Conservation (phyloP, 2,888 invertebrate genomes). For the Argyresthia goedartella region DNA sequence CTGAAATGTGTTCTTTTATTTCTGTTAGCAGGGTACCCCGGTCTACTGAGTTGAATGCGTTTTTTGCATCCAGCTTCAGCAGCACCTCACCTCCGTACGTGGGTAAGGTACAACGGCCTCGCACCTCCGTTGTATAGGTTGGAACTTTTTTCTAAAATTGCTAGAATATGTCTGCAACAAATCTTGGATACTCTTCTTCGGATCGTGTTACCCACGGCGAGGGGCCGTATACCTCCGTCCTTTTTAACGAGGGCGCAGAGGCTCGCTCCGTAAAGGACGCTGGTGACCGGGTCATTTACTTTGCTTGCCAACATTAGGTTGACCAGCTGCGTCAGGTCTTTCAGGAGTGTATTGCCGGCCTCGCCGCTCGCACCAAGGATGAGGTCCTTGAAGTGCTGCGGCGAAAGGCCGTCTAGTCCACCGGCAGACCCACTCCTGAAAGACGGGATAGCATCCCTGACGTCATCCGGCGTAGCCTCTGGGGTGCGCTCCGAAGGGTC, state of each 20-base stretch:
- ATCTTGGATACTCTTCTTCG: neutral
- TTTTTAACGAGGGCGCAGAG: conserved; percentile 9
- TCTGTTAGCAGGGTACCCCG: neutral
- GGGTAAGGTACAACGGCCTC: neutral
- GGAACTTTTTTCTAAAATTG: neutral
- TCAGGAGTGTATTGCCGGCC: neutral
- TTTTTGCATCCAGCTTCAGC: neutral
- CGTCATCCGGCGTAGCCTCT: neutral
- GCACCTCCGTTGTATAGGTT: neutral
- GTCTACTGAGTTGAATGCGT: neutral
- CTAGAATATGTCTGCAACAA: neutral
- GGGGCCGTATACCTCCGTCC: conserved; percentile 1
- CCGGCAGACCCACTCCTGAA: conserved; percentile 4
- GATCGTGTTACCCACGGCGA: neutral
- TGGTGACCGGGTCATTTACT: neutral
- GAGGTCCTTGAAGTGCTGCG: conserved; percentile 4
- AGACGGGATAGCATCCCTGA: neutral
- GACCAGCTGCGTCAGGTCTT: neutral
- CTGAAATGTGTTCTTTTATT: neutral
- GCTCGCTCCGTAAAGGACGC: conserved; percentile 11
- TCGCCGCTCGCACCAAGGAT: conserved; percentile 3
- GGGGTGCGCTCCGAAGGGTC: neutral
- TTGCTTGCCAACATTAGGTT: conserved; percentile 2
- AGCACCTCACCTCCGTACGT: neutral
- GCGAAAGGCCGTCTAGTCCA: conserved; percentile 4